phyloP scores from a whole-genome alignment of 2,888 invertebrate species.

The Anthophora plumipes region DNA sequence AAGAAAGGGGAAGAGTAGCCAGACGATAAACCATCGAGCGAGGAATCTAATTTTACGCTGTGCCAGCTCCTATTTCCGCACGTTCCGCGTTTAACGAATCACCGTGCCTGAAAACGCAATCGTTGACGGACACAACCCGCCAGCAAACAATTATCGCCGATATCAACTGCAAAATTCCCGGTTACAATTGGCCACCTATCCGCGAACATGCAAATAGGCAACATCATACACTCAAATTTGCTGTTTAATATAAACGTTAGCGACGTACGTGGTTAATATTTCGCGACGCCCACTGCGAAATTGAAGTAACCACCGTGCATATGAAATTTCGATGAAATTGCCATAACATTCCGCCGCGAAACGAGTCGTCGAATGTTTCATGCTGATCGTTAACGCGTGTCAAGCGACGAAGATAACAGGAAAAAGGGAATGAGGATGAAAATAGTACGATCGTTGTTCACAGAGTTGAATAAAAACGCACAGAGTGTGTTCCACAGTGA shows the following conservation, averaged over 20 bases:
- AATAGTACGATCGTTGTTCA: too few species aligned
- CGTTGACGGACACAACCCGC: constrained; percentile 2
- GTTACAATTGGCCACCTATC: background rate
- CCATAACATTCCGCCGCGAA: background rate
- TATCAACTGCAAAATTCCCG: background rate
- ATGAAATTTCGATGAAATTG: constrained; percentile 13
- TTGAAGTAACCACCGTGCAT: background rate
- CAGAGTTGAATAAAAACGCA: too few species aligned
- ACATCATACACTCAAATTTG: background rate
- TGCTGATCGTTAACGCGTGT: background rate
- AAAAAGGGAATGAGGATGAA: too few species aligned
- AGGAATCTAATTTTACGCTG: constrained; percentile 28
- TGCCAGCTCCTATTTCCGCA: constrained; percentile 11
- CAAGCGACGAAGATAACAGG: too few species aligned
- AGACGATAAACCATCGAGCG: background rate
- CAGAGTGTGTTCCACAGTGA: too few species aligned
- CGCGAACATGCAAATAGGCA: background rate
- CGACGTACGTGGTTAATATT: constrained; percentile 13
- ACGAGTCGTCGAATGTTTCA: background rate
- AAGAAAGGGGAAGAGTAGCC: background rate
- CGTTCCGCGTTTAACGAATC: constrained; percentile 23
- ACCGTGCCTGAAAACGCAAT: background rate
- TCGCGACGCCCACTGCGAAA: background rate
- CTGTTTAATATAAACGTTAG: constrained; percentile 16
- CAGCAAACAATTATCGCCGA: constrained; percentile 7